Base-by-base conservation (phyloP, 2,797 vertebrate species). In the Manis crassicaudata region DNA sequence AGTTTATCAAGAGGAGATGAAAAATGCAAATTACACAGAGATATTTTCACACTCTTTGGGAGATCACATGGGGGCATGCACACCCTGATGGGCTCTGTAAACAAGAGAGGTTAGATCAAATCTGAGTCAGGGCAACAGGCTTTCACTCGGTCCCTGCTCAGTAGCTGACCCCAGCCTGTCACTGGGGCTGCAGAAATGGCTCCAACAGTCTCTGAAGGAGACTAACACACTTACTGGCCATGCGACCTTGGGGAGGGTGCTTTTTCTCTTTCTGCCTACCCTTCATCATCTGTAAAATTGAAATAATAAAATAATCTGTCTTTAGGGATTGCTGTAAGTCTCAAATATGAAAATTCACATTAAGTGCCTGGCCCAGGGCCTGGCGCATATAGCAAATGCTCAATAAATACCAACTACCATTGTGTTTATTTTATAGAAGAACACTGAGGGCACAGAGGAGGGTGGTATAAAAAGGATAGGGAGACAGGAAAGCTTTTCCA, bases 1-100 rank as follows among this genome's bases (percentile, higher is more conserved):
- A 97, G 95, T 98, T 97, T 94, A 94, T 97, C 96, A 96, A 95
- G 80, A 97, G 82, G 87, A 97, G 92, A 95, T 77, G 92, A 97
- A 98, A 81, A 97, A 97, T 92, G 92, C 87, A 97, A 95, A 97
- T 92, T 84, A 65, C 70, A 65, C 29, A 77, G 91, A 37, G 17
- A 94, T 77, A 50, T 85, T 77, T 84, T 83, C 3, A 13, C 52
- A 97, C 96, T 63, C 0, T 76, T 89, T 63, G 91, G 72, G 97
- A 96, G 73, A 88, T 86, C 85, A 85, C 12, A 37, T 85, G 54
- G 95, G 79, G 75, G 95, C 93, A 85, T 65, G 79, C 76, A 63
- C 76, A 80, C 79, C 77, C 65, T 2, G 1, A 35, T 76, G 35
- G 80, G 54, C 83, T 93, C 94, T 90, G 95, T 90, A 95, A 96